Evolutionary conservation across 2,888 invertebrate genomes (phyloP).

Genomic region (Torymus aiolomorphi): DNA sequence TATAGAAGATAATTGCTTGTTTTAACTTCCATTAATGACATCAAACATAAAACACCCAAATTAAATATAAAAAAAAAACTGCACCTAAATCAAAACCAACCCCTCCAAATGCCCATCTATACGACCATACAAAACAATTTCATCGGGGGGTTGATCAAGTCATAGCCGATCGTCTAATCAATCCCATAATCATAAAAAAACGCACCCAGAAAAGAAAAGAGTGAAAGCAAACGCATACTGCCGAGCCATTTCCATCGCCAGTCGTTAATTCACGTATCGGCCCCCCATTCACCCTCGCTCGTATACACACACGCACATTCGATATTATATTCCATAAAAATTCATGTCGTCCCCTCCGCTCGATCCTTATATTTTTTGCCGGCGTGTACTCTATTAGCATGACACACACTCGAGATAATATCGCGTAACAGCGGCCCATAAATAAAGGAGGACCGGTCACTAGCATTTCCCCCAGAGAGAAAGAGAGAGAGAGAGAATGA

Average conservation of each 20-base stretch:
- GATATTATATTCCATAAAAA: constrained; percentile 54
- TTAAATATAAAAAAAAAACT: no score
- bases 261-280: constrained; percentile 38
- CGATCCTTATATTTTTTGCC: constrained; percentile 20
- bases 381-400: constrained; percentile 55
- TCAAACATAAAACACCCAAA: no score
- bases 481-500: no score
- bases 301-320: background rate
- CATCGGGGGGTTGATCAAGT: background rate
- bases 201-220: constrained; percentile 4
- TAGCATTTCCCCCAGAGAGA: background rate
- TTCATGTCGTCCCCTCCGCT: constrained; percentile 40
- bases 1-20: no score
- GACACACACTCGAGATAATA: constrained; percentile 56
- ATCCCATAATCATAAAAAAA: constrained; percentile 49
- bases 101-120: background rate
- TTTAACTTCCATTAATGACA: no score
- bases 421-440: constrained; percentile 51
- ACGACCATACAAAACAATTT: no score
- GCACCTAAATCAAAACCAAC: no score
- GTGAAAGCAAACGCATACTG: background rate
- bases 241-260: background rate
- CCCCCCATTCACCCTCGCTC: constrained; percentile 16
- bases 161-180: constrained; percentile 30
- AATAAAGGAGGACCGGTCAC: constrained; percentile 49